Percentiles rank a stretch among this genome's conserved stretches.
These are phyloP conservation scores for Osedax fenrisi DNA, from an alignment of 2,888 invertebrate species.

Conservation along the genomic window DNA sequence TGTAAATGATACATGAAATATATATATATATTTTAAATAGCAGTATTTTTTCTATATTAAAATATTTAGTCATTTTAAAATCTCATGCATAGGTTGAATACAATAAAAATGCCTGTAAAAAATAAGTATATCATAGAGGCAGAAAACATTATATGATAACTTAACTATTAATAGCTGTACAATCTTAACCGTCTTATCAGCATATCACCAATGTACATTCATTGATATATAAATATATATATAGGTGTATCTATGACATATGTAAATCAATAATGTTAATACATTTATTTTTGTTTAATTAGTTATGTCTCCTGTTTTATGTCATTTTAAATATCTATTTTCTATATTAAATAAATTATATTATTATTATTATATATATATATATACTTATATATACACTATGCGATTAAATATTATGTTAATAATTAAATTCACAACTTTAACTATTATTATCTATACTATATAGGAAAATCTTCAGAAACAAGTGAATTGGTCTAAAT, in stretches of 20 bases:
- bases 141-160: not conserved
- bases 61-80: not conserved
- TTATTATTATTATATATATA: not conserved
- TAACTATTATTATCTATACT: not conserved
- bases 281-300: not conserved
- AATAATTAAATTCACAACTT: not conserved
- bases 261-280: not conserved
- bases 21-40: too few relatives aligned
- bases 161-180: not conserved
- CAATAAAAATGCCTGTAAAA: too few relatives aligned
- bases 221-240: not conserved
- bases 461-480: slow-evolving; percentile 32
- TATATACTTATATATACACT: not conserved
- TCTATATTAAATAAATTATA: not conserved
- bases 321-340: not conserved
- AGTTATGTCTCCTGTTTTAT: not conserved
- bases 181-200: not conserved
- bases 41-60: too few relatives aligned
- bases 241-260: not conserved
- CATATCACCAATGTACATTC: not conserved
- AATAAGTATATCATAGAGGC: not conserved
- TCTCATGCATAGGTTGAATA: too few relatives aligned
- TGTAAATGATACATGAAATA: too few relatives aligned
- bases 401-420: not conserved
- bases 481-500: slow-evolving; percentile 32